A percentile compares a stretch with the other conserved stretches of the same genome.
phyloP scores from a whole-genome alignment of 2,797 vertebrate species.

The Nannoperca obscura region DNA sequence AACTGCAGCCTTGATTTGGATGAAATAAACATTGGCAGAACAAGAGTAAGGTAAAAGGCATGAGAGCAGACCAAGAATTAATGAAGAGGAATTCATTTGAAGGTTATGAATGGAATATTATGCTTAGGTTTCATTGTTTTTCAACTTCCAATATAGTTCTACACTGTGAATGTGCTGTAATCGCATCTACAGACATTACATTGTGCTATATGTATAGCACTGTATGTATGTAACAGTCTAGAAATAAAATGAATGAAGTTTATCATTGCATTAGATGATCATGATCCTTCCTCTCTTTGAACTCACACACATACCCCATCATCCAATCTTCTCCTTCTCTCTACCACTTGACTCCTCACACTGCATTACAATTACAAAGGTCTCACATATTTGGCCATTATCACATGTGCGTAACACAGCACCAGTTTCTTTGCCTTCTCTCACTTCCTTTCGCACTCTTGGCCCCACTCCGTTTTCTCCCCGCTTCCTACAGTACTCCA shows the following conservation, averaged over 20 bases:
- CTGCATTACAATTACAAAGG: conserved; percentile 48
- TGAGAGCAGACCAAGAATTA: conserved; percentile 5
- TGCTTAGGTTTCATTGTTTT: neutral
- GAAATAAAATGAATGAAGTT: conserved; percentile 15
- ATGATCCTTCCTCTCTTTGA: neutral
- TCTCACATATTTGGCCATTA: conserved; percentile 40
- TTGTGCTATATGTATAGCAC: neutral
- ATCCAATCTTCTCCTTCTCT: conserved; percentile 22
- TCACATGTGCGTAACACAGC: conserved; percentile 41
- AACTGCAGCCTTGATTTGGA: conserved; percentile 12
- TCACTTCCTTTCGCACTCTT: conserved; percentile 37
- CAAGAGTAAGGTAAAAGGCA: conserved; percentile 12
- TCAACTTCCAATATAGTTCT: neutral
- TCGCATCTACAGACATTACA: neutral
- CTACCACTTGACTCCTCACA: conserved; percentile 33
- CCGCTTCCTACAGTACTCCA: conserved; percentile 30
- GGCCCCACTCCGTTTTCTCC: conserved; percentile 23
- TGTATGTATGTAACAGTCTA: neutral
- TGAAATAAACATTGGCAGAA: conserved; percentile 25
- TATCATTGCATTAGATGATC: neutral
- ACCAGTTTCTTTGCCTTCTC: conserved; percentile 38
- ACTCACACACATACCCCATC: neutral
- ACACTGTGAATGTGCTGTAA: neutral
- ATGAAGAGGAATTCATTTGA: conserved; percentile 22
- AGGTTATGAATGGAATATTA: conserved; percentile 12